Percentiles rank a stretch among this genome's conserved stretches.
Evolutionary conservation across 1,140 invertebrate species (phyloP).

Genomic region (Bombus vancouverensis): DNA sequence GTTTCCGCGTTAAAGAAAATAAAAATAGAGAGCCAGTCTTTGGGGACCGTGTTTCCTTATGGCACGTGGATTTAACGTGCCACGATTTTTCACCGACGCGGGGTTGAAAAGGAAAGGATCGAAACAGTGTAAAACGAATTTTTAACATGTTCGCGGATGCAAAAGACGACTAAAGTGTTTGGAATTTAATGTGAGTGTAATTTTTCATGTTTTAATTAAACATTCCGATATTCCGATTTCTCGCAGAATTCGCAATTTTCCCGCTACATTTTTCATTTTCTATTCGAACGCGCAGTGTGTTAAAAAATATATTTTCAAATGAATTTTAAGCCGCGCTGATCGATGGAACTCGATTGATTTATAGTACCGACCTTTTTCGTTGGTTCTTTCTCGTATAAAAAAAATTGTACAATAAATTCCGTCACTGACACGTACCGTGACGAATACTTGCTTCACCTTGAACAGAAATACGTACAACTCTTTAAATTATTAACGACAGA

Average conservation of each 20-base stretch:
- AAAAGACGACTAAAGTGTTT: too few species aligned
- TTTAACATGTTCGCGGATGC: too few species aligned
- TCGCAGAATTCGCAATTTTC: too few species aligned
- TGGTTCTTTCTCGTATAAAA: not conserved
- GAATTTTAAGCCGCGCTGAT: not conserved
- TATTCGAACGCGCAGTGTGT: not conserved
- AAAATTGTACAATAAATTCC: not conserved
- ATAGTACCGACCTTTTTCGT: rapidly evolving
- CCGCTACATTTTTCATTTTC: too few species aligned
- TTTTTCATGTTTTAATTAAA: too few species aligned
- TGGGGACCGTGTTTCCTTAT: not conserved
- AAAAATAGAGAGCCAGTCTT: not conserved
- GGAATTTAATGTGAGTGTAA: too few species aligned
- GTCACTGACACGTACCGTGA: too few species aligned
- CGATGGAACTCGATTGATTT: not conserved
- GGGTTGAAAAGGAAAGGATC: too few species aligned
- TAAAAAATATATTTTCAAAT: not conserved
- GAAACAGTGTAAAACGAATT: too few species aligned
- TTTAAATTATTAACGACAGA: too few species aligned
- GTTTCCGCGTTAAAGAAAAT: not conserved
- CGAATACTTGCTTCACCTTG: too few species aligned
- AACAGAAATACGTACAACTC: not conserved
- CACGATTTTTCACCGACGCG: not conserved
- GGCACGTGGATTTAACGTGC: not conserved
- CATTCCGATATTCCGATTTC: too few species aligned